Conservation (phyloP, 2,797 vertebrate genomes). For the Paguma larvata region DNA sequence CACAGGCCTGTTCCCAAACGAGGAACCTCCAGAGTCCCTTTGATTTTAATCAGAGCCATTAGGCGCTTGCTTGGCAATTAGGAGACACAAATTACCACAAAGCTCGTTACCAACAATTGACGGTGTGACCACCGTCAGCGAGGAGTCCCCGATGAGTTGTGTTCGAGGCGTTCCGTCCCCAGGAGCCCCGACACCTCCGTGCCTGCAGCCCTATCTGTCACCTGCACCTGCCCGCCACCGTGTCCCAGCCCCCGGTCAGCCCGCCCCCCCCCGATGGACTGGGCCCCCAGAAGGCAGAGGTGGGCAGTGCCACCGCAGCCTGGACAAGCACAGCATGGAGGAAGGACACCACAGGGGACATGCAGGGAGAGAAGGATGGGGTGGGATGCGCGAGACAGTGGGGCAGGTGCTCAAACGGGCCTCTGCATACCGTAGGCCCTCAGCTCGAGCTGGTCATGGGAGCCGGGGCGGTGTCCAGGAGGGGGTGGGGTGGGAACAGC, state of each 20-base stretch:
- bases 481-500: not conserved
- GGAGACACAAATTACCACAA: not conserved
- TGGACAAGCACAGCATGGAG: too few relatives aligned
- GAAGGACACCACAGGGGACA: fast-evolving
- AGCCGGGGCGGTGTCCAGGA: too few relatives aligned
- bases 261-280: not conserved
- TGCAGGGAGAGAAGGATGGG: fast-evolving
- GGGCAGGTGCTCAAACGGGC: not conserved
- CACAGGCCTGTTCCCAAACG: not conserved
- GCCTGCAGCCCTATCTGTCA: not conserved
- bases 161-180: not conserved
- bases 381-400: fast-evolving
- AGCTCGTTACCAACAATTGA: not conserved
- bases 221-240: not conserved
- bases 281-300: too few relatives aligned
- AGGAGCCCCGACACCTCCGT: fast-evolving
- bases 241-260: not conserved
- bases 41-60: not conserved
- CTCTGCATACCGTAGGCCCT: not conserved
- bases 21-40: not conserved
- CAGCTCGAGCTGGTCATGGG: not conserved
- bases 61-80: not conserved
- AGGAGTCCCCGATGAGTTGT: not conserved
- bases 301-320: too few relatives aligned
- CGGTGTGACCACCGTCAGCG: fast-evolving